These are phyloP conservation scores for Xenops minutus DNA, from an alignment of 2,797 vertebrate species.

Conservation along the genomic window DNA sequence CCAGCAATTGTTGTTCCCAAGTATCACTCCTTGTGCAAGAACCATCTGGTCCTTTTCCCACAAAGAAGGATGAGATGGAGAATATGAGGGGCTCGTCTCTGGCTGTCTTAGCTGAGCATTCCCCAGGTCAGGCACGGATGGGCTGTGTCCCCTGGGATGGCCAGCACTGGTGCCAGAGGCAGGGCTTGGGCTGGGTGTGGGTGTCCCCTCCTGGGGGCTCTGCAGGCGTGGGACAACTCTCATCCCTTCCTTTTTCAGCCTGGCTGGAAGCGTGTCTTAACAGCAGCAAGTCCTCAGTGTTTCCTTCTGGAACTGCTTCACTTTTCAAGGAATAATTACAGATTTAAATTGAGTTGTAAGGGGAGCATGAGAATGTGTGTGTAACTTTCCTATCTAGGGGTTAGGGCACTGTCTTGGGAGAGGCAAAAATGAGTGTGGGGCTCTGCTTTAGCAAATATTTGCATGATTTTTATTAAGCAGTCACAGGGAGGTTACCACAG, in stretches of 20 bases:
- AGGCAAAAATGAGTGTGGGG: background rate
- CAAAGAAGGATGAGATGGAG: background rate
- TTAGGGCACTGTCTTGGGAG: background rate
- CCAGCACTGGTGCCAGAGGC: background rate
- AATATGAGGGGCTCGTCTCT: background rate
- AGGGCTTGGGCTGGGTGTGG: no score
- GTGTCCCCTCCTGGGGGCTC: background rate
- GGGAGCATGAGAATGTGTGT: background rate
- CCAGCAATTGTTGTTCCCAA: background rate
- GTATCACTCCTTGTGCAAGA: background rate
- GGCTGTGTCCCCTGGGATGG: fast-evolving
- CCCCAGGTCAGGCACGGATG: background rate
- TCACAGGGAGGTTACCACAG: background rate
- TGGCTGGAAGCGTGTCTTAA: fast-evolving
- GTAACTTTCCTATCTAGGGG: background rate
- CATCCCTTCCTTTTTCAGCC: background rate
- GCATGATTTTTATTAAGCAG: background rate
- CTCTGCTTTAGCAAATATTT: background rate
- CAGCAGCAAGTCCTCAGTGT: background rate
- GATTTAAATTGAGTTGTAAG: background rate
- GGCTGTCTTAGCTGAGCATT: background rate
- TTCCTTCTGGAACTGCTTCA: background rate
- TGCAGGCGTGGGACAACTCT: background rate
- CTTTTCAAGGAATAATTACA: background rate
- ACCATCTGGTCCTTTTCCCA: background rate